phyloP scores from a whole-genome alignment of 2,113 vertebrate species.

The Gopherus flavomarginatus region DNA sequence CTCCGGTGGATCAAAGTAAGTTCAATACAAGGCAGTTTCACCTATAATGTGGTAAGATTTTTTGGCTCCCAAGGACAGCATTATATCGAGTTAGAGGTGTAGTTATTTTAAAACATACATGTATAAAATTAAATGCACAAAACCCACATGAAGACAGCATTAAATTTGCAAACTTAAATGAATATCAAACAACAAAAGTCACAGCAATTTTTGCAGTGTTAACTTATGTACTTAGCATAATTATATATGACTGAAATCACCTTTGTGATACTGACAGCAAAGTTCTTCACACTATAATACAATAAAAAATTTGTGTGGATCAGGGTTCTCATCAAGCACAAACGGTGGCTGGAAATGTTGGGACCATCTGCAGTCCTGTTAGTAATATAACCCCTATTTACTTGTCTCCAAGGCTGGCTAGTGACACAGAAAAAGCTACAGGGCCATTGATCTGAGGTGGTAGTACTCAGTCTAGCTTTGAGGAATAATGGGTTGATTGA shows the following conservation, averaged over 20 bases:
- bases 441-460: too few species aligned
- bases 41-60: too few species aligned
- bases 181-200: neutral
- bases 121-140: neutral
- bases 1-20: too few species aligned
- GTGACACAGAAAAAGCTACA: neutral
- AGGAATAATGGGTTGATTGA: neutral
- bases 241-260: neutral
- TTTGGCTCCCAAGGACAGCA: too few species aligned
- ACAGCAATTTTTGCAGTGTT: neutral
- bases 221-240: neutral
- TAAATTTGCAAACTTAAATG: slow-evolving; percentile 4
- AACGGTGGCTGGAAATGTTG: neutral
- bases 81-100: too few species aligned
- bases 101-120: neutral
- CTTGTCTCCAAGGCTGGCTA: neutral
- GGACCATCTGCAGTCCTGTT: neutral
- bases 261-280: neutral
- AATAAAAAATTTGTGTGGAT: neutral
- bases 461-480: neutral
- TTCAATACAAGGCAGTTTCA: too few species aligned
- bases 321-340: neutral
- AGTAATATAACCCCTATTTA: neutral
- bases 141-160: neutral
- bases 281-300: neutral